Percentiles rank a stretch among this genome's conserved stretches.
phyloP scores from a whole-genome alignment of 2,113 vertebrate species.

The Passer montanus region DNA sequence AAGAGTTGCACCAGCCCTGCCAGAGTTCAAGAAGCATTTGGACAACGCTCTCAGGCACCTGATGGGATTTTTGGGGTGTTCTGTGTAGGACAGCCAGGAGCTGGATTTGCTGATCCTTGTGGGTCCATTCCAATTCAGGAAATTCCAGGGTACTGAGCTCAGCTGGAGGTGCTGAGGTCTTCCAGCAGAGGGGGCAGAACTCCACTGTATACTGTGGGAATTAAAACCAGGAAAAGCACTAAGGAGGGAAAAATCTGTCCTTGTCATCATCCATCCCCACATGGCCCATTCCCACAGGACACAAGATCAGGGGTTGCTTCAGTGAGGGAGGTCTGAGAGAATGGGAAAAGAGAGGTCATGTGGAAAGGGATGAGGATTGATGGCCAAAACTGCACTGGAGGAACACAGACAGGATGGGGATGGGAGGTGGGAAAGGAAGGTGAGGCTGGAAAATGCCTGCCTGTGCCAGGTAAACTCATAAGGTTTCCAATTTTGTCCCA shows the following conservation, averaged over 20 bases:
- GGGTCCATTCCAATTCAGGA: neutral
- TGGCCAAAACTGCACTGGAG: neutral
- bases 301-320: neutral
- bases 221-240: neutral
- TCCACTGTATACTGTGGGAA: neutral
- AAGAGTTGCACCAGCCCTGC: neutral
- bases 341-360: rapidly evolving
- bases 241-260: neutral
- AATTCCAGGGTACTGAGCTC: neutral
- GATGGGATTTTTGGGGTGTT: neutral
- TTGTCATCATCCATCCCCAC: neutral
- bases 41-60: rapidly evolving
- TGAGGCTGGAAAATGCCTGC: neutral
- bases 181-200: conserved; percentile 66
- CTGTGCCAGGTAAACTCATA: neutral
- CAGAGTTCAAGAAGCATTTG: neutral
- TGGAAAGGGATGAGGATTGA: neutral
- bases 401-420: neutral
- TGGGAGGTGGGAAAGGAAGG: neutral
- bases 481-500: neutral
- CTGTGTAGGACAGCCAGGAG: neutral
- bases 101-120: neutral
- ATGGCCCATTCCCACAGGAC: rapidly evolving
- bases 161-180: conserved; percentile 29
- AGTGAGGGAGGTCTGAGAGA: neutral